Evolutionary conservation across 1,140 invertebrate species (phyloP).

Genomic region (Pararge aegeria): DNA sequence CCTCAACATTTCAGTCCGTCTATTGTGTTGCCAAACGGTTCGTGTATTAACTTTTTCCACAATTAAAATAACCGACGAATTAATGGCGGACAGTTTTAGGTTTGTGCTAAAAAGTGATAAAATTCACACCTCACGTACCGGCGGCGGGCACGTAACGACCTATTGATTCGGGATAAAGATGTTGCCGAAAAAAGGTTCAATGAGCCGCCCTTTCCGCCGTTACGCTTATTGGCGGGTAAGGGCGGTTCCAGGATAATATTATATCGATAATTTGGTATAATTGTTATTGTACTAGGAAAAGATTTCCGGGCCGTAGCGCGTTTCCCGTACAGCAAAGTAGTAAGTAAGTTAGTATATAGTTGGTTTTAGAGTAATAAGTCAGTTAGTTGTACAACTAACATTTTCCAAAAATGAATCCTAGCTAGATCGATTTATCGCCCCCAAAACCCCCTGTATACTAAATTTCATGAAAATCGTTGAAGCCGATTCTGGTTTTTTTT

Average conservation of each 20-base stretch:
- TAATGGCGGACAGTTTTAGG: slow-evolving; percentile 14
- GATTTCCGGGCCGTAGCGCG: no score
- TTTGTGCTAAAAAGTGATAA: slow-evolving; percentile 37
- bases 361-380: no score
- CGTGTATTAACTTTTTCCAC: slow-evolving; percentile 11
- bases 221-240: slow-evolving; percentile 41
- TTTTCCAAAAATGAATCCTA: no score
- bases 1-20: neutral
- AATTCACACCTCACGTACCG: slow-evolving; percentile 54
- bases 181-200: slow-evolving; percentile 52
- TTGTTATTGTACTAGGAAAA: no score
- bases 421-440: no score
- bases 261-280: neutral
- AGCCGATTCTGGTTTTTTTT: no score
- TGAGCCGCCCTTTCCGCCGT: slow-evolving; percentile 30
- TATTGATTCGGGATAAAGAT: slow-evolving; percentile 67
- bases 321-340: no score
- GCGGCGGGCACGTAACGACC: slow-evolving; percentile 47
- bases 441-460: no score
- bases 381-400: no score
- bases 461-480: no score
- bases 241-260: slow-evolving; percentile 18
- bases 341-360: no score
- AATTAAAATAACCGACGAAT: slow-evolving; percentile 22
- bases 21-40: neutral